Percentiles rank a stretch among this genome's conserved stretches.
Evolutionary conservation across 2,797 vertebrate species (phyloP).

Genomic region (Megaceryle alcyon): DNA sequence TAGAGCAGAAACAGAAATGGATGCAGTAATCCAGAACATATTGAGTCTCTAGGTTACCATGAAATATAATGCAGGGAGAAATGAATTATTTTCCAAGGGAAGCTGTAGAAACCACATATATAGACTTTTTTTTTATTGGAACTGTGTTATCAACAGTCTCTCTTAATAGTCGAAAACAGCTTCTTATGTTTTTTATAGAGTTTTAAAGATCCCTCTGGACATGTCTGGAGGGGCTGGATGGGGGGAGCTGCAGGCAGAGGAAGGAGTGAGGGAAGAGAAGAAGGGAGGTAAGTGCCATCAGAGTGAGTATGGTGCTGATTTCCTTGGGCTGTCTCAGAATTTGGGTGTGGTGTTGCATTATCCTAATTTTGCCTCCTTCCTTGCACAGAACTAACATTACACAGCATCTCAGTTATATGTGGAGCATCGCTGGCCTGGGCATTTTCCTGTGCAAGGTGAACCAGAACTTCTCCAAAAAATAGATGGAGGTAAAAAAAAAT

Average conservation of each 20-base stretch:
- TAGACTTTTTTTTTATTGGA: conserved; percentile 71
- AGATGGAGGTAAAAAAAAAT: background rate
- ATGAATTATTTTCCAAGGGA: conserved; percentile 77
- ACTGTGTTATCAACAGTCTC: conserved; percentile 74
- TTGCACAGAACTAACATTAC: background rate
- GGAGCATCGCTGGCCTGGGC: background rate
- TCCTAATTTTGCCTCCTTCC: background rate
- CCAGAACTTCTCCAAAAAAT: background rate
- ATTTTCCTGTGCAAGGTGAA: background rate
- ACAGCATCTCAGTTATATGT: fast-evolving
- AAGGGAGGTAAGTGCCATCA: background rate
- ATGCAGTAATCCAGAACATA: conserved; percentile 87
- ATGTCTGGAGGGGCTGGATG: background rate
- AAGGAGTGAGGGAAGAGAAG: background rate
- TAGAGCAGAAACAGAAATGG: conserved; percentile 84
- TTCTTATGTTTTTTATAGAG: conserved; percentile 75
- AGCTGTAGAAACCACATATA: conserved; percentile 73
- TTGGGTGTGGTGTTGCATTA: background rate
- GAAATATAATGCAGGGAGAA: conserved; percentile 77
- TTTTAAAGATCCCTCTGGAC: conserved; percentile 71
- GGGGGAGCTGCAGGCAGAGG: background rate
- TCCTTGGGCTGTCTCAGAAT: background rate
- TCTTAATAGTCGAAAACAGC: conserved; percentile 73
- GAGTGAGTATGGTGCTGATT: background rate
- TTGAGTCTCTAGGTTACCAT: conserved; percentile 84